Conservation (phyloP, 1,140 invertebrate species). For the Pachyrhynchus sulphureomaculatus region DNA sequence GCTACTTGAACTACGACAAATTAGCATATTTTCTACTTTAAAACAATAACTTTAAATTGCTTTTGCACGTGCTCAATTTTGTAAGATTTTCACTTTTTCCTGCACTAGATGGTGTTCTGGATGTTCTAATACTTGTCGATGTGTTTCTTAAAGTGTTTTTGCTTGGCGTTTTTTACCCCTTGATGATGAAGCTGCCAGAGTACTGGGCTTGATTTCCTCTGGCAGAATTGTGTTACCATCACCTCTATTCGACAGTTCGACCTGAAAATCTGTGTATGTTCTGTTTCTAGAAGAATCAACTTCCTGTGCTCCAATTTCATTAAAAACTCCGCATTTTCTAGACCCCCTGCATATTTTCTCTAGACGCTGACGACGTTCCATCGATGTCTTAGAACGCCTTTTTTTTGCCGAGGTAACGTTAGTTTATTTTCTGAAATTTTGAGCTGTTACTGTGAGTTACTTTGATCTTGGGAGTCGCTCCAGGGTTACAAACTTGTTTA, state of each 20-base stretch:
- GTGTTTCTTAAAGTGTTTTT: not conserved
- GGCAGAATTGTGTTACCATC: not conserved
- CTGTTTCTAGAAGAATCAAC: not conserved
- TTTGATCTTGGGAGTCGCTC: conserved; percentile 9
- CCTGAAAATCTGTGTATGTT: conserved; percentile 3
- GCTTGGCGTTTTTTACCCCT: not conserved
- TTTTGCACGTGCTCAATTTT: not conserved
- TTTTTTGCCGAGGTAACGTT: conserved; percentile 2
- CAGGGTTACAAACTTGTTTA: not conserved
- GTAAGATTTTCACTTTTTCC: not conserved
- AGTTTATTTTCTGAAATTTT: too few relatives aligned
- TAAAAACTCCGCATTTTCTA: not conserved
- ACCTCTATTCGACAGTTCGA: conserved; percentile 2
- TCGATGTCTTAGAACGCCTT: not conserved
- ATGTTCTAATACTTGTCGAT: not conserved
- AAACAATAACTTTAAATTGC: conserved; percentile 1
- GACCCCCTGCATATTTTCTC: not conserved
- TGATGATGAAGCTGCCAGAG: not conserved
- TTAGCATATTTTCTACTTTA: not conserved
- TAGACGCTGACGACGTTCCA: not conserved
- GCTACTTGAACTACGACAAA: too few relatives aligned
- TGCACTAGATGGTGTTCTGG: not conserved
- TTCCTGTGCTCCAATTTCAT: not conserved
- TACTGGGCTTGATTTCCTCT: not conserved
- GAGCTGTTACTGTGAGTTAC: conserved; percentile 2